Conservation (phyloP, 2,888 invertebrate species). For the Lymantria monacha region DNA sequence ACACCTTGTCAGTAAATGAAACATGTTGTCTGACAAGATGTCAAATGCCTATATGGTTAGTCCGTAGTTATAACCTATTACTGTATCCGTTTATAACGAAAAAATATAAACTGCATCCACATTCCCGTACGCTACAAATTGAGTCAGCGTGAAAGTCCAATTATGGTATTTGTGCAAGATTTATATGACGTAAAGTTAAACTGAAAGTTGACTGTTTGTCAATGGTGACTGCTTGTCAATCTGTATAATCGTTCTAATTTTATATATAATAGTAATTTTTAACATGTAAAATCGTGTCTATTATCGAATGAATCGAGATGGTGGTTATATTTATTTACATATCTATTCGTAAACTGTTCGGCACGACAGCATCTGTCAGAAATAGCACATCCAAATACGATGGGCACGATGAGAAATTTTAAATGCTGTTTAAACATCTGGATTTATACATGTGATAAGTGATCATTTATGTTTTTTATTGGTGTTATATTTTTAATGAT, state of each 20-base stretch:
- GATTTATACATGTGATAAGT: too few species aligned
- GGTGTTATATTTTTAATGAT: too few species aligned
- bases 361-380: constrained; percentile 23
- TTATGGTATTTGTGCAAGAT: constrained; percentile 30
- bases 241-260: constrained; percentile 33
- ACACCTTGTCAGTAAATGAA: neutral
- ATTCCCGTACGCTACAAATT: constrained; percentile 20
- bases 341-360: constrained; percentile 10
- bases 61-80: constrained; percentile 12
- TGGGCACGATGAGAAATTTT: constrained; percentile 20
- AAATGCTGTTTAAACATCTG: constrained; percentile 12
- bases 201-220: constrained; percentile 26
- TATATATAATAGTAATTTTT: constrained; percentile 28
- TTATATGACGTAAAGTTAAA: constrained; percentile 24
- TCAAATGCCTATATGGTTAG: constrained; percentile 12
- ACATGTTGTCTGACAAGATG: neutral
- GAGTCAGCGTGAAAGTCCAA: constrained; percentile 24
- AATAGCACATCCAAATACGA: constrained; percentile 26
- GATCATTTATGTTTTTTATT: too few species aligned
- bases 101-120: constrained; percentile 23
- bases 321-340: constrained; percentile 25
- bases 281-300: constrained; percentile 39
- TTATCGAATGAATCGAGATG: constrained; percentile 24
- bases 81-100: constrained; percentile 8
- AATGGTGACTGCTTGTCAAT: constrained; percentile 21